Conservation (phyloP, 2,113 vertebrate species). For the Neogobius melanostomus region DNA sequence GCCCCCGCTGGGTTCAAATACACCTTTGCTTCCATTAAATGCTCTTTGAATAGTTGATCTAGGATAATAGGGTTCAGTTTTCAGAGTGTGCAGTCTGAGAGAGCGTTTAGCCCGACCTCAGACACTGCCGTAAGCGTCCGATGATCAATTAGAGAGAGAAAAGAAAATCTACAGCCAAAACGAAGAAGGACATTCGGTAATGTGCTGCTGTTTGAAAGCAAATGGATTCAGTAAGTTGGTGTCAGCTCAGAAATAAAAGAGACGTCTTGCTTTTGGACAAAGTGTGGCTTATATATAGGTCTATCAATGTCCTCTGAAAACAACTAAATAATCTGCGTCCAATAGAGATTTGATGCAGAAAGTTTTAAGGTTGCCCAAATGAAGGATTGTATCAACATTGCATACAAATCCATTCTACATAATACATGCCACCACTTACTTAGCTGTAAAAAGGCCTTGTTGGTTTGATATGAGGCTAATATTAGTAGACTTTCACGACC, state of each 20-base stretch:
- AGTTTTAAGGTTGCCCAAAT: too few species aligned
- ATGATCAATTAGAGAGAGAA: neutral
- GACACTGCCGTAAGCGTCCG: neutral
- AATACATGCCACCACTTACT: too few species aligned
- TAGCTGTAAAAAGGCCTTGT: too few species aligned
- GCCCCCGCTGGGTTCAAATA: conserved; percentile 39
- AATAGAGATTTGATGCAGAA: too few species aligned
- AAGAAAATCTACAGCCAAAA: neutral
- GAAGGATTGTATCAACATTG: too few species aligned
- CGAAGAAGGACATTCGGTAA: neutral
- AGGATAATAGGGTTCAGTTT: conserved; percentile 10
- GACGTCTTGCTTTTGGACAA: too few species aligned
- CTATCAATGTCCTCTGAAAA: too few species aligned
- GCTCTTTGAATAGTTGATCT: conserved; percentile 8
- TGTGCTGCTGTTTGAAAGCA: neutral
- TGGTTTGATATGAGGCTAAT: too few species aligned
- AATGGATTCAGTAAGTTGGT: neutral
- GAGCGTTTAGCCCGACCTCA: neutral
- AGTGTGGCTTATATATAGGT: too few species aligned
- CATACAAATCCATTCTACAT: too few species aligned
- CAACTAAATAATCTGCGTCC: too few species aligned
- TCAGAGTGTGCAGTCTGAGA: neutral
- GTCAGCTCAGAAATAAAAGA: neutral
- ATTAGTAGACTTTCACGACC: too few species aligned
- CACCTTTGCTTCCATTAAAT: conserved; percentile 32